A percentile compares a stretch with the other conserved stretches of the same genome.
Conservation (phyloP, 2,888 invertebrate genomes). For the Salpingus planirostris region DNA sequence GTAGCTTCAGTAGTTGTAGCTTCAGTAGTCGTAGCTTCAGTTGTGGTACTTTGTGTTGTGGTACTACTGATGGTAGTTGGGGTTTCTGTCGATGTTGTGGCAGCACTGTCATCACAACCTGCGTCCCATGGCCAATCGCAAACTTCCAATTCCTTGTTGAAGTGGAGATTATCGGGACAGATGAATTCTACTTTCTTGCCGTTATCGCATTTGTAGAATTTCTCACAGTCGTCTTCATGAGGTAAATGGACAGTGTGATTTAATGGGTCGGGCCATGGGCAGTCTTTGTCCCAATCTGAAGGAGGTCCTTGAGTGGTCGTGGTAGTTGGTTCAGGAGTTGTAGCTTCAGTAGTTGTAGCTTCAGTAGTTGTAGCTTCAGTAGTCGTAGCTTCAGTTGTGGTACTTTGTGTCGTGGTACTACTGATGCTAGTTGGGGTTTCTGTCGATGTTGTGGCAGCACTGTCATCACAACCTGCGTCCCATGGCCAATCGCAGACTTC, state of each 20-base stretch:
- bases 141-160: neutral
- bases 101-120: neutral
- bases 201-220: neutral
- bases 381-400: conserved; percentile 1
- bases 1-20: no score
- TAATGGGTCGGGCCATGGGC: neutral
- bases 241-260: no score
- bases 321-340: neutral
- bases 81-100: no score
- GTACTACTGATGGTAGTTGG: no score
- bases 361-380: neutral
- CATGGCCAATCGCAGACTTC: conserved; percentile 22
- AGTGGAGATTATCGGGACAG: neutral
- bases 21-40: no score
- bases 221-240: neutral
- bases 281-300: neutral
- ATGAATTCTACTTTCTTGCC: conserved; percentile 1
- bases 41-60: no score
- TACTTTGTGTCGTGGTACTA: neutral
- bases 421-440: no score
- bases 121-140: neutral
- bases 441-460: neutral
- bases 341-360: neutral
- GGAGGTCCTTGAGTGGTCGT: neutral
- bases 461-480: conserved; percentile 17